Conservation (phyloP, 2,888 invertebrate genomes). For the Gisinianus flammeolus region DNA sequence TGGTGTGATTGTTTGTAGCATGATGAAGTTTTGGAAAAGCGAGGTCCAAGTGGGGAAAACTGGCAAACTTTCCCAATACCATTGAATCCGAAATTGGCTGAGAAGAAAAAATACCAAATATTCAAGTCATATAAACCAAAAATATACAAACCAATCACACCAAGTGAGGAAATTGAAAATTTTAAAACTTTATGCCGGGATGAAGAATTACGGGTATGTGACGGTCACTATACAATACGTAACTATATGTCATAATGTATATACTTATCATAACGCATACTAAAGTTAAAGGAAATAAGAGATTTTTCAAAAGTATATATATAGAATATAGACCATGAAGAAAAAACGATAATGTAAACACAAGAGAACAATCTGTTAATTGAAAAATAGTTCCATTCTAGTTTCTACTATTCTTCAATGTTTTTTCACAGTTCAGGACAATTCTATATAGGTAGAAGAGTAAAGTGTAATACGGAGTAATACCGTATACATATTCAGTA, state of each 20-base stretch:
- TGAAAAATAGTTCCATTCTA: too few species aligned
- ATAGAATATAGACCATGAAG: too few species aligned
- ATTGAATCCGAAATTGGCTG: conserved; percentile 53
- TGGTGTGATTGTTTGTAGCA: conserved; percentile 55
- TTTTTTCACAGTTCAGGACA: too few species aligned
- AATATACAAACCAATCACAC: conserved; percentile 49
- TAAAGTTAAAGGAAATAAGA: too few species aligned
- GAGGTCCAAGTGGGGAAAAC: conserved; percentile 58
- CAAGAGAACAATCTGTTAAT: too few species aligned
- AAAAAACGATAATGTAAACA: too few species aligned
- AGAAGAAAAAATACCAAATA: conserved; percentile 50
- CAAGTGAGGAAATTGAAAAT: conserved; percentile 59
- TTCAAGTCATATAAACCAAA: conserved; percentile 50
- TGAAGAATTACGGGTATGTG: conserved; percentile 59
- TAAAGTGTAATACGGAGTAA: too few species aligned
- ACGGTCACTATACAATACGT: not conserved
- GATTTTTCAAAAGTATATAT: too few species aligned
- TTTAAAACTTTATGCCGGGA: conserved; percentile 60
- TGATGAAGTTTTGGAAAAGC: conserved; percentile 59
- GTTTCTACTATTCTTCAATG: too few species aligned
- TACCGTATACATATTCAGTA: too few species aligned
- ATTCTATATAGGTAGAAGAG: too few species aligned
- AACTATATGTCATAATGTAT: not conserved
- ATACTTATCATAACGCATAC: not conserved
- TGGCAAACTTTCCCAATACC: conserved; percentile 59